Percentiles rank a stretch among this genome's conserved stretches.
phyloP scores from a whole-genome alignment of 2,113 vertebrate species.

The Mastomys coucha region DNA sequence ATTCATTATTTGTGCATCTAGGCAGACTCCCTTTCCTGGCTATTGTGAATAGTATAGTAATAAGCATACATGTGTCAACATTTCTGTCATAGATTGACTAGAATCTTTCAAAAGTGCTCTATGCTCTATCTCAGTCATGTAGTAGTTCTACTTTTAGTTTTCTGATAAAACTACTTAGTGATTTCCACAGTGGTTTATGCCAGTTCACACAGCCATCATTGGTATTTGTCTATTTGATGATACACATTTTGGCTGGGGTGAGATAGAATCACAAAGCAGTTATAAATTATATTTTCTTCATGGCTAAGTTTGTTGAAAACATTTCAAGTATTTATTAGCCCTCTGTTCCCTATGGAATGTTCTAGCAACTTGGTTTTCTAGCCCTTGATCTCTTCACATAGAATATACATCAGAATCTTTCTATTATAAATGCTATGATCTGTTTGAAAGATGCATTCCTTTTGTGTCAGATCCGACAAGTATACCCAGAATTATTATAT shows the following conservation, averaged over 20 bases:
- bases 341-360: neutral
- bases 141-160: neutral
- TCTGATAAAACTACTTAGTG: neutral
- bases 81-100: neutral
- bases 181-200: neutral
- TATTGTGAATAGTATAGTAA: neutral
- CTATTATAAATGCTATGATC: neutral
- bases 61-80: neutral
- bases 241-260: too few species aligned
- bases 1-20: neutral
- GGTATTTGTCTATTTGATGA: neutral
- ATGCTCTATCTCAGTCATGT: neutral
- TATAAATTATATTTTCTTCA: neutral
- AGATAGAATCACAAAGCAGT: neutral
- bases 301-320: neutral
- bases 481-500: neutral
- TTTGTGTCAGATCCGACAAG: neutral
- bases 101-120: neutral
- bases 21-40: neutral
- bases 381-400: too few species aligned
- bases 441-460: neutral
- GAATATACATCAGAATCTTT: neutral
- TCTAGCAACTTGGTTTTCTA: neutral
- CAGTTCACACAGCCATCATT: neutral
- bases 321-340: neutral